Percentiles rank a stretch among this genome's conserved stretches.
phyloP scores from a whole-genome alignment of 2,113 vertebrate species.

The Oncorhynchus kisutch region DNA sequence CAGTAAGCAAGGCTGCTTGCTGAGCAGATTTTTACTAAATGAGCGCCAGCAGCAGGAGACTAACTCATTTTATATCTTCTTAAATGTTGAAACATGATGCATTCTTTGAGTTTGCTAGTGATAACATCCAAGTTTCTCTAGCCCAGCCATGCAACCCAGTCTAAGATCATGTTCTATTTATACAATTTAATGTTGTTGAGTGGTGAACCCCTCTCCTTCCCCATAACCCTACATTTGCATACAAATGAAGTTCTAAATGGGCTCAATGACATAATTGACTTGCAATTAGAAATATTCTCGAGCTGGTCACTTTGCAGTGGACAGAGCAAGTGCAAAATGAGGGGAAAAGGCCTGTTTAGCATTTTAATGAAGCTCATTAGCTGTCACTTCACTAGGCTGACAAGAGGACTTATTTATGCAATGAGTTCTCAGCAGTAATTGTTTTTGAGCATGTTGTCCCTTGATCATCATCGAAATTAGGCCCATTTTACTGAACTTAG shows the following conservation, averaged over 20 bases:
- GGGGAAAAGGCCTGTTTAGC: slow-evolving; percentile 77
- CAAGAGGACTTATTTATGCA: slow-evolving; percentile 79
- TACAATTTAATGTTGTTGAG: slow-evolving; percentile 56
- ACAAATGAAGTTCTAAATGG: slow-evolving; percentile 84
- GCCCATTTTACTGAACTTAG: slow-evolving; percentile 61
- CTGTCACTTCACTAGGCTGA: slow-evolving; percentile 75
- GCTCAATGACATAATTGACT: slow-evolving; percentile 86
- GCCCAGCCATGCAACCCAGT: too few relatives aligned
- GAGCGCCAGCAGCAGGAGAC: not conserved
- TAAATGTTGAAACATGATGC: not conserved
- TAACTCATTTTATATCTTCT: not conserved
- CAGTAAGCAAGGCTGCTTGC: not conserved
- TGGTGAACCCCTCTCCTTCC: slow-evolving; percentile 51
- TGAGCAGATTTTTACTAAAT: not conserved
- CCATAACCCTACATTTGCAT: slow-evolving; percentile 75
- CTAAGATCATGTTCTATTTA: too few relatives aligned
- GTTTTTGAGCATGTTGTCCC: slow-evolving; percentile 79
- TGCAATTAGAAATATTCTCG: slow-evolving; percentile 81
- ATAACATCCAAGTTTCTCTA: too few relatives aligned
- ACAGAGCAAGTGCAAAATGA: slow-evolving; percentile 66
- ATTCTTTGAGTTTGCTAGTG: too few relatives aligned
- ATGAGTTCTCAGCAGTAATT: slow-evolving; percentile 75
- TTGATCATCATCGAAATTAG: slow-evolving; percentile 75
- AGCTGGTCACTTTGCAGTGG: slow-evolving; percentile 79
- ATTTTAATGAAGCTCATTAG: slow-evolving; percentile 85